Base-by-base conservation (phyloP, 2,797 vertebrate genomes). In the Propithecus perrieri region DNA sequence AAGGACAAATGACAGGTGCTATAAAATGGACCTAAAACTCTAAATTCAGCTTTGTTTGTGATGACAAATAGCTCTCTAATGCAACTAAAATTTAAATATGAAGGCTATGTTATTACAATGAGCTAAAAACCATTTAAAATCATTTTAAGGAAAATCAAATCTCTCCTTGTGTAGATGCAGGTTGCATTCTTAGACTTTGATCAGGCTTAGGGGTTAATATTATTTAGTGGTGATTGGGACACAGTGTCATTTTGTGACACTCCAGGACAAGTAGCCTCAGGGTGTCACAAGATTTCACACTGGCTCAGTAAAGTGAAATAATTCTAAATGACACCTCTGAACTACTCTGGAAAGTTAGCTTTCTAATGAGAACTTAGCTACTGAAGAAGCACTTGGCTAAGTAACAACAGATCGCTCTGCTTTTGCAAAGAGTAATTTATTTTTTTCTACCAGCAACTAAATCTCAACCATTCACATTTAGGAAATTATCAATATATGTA, bases 351-450 rank as follows among this genome's bases (percentile, higher is more conserved):
- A 92, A 94, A 95, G 69, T 78, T 79, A 80, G 67, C 41, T 94
- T 94, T 84, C 61, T 95, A 78, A 92, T 95, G 76, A 93, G 94
- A 96, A 88, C 46, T 65, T 76, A 78, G n/a, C 35, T 59, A 53
- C 65, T 43, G 50, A 95, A 85, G 75, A 75, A 74, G 38, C 48
- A 59, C 6, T 91, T 89, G 43, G 14, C 75, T 55, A 59, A 74
- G 28, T 28, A 94, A 65, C 63, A 92, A 65, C 7, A 81, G 86
- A 69, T 95, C 35, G 75, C 18, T 91, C 50, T 90, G 46, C 22
- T 57, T 72, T 22, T 90, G 86, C 26, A 88, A 85, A 80, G 59
- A 91, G 8, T 75, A 50, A 59, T 75, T 88, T 85, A 43, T 20
- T 69, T 93, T 88, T 67, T 43, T 74, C 33, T 79, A 41, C 15